phyloP scores from a whole-genome alignment of 2,797 vertebrate genomes.

The Eurystomus glaucurus region DNA sequence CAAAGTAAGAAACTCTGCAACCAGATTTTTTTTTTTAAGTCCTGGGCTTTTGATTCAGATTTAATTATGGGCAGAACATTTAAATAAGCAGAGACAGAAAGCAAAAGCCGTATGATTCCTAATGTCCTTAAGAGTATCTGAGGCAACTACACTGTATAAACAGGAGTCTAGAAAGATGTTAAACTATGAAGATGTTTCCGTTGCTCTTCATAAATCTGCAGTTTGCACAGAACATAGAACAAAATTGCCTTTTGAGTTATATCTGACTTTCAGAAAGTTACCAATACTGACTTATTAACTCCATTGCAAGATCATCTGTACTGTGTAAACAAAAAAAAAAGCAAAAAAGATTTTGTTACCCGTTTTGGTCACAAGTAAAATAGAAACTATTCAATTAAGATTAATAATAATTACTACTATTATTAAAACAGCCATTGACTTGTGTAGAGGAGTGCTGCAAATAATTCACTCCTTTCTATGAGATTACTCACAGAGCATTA shows the following conservation, averaged over 20 bases:
- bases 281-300: neutral
- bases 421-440: neutral
- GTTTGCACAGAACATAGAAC: neutral
- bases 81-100: constrained; percentile 67
- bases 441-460: neutral
- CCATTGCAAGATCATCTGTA: neutral
- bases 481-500: neutral
- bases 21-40: constrained; percentile 35
- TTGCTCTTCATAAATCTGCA: neutral
- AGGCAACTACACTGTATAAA: neutral
- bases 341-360: neutral
- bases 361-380: neutral
- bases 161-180: neutral
- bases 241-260: neutral
- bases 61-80: constrained; percentile 71
- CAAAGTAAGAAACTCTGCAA: constrained; percentile 64
- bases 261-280: neutral
- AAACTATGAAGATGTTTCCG: neutral
- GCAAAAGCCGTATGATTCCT: constrained; percentile 33
- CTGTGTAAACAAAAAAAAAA: neutral
- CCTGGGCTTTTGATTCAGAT: constrained; percentile 69
- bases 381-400: neutral
- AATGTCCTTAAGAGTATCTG: constrained; percentile 35
- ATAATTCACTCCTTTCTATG: neutral
- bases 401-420: neutral